Evolutionary conservation across 2,113 vertebrate species (phyloP).

Genomic region (Trogon surrucura): DNA sequence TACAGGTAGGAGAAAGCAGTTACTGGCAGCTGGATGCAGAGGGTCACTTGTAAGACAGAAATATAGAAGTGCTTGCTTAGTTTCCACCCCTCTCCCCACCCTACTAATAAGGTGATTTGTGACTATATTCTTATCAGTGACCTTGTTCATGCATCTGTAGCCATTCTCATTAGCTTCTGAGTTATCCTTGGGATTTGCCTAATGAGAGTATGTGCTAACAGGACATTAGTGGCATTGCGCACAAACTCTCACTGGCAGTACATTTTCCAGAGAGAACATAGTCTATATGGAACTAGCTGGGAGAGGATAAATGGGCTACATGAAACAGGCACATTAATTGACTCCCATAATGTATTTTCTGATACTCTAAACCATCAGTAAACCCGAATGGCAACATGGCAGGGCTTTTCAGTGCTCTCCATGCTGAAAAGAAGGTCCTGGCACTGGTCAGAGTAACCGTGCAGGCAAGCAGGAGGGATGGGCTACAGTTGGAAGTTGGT

Average conservation of each 20-base stretch:
- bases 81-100: background rate
- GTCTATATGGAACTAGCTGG: background rate
- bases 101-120: slow-evolving; percentile 57
- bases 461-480: background rate
- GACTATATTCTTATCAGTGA: slow-evolving; percentile 52
- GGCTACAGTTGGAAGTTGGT: background rate
- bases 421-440: background rate
- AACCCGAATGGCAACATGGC: background rate
- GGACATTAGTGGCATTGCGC: background rate
- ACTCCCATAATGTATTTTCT: background rate
- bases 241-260: background rate
- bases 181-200: slow-evolving; percentile 56
- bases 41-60: background rate
- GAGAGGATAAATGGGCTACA: background rate
- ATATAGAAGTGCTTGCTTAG: background rate
- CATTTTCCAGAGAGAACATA: background rate
- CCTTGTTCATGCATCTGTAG: slow-evolving; percentile 56
- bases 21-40: background rate
- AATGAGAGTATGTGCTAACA: background rate
- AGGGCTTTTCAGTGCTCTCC: rapidly evolving
- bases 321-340: background rate
- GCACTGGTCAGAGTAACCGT: background rate
- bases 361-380: background rate
- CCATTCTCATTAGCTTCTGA: slow-evolving; percentile 47
- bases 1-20: background rate